Evolutionary conservation across 1,140 invertebrate species (phyloP).

Genomic region (Diachasma alloeum): DNA sequence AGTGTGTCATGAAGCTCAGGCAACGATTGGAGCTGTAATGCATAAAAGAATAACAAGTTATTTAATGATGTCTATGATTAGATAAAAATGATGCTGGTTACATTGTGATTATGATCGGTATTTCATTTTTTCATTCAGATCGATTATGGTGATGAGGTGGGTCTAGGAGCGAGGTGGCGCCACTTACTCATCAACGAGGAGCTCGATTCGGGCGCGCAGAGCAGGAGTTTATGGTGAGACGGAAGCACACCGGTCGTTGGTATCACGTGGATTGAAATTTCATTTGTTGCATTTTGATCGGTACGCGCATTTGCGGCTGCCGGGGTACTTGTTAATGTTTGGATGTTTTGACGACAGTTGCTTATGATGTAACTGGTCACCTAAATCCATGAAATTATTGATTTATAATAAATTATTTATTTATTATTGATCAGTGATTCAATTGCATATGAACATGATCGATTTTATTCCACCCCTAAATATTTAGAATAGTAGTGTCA

Average conservation of each 20-base stretch:
- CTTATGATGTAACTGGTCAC: constrained; percentile 52
- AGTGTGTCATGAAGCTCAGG: constrained; percentile 29
- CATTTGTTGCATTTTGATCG: constrained; percentile 37
- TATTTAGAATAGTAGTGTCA: too few relatives aligned
- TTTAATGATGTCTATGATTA: neutral
- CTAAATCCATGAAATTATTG: constrained; percentile 18
- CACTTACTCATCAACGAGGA: constrained; percentile 51
- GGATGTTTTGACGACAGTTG: constrained; percentile 52
- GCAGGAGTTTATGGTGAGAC: constrained; percentile 50
- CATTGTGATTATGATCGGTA: neutral
- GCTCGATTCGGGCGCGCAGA: constrained; percentile 46
- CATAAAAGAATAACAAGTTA: constrained; percentile 26
- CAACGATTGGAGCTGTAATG: constrained; percentile 52
- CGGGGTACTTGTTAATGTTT: constrained; percentile 24
- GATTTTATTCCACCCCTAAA: too few relatives aligned
- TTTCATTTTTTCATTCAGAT: neutral
- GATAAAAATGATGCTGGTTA: neutral
- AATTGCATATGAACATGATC: too few relatives aligned
- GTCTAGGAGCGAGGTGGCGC: neutral
- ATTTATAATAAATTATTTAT: neutral
- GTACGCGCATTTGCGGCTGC: constrained; percentile 28
- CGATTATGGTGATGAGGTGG: neutral
- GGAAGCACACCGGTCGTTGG: constrained; percentile 47
- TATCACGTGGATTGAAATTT: constrained; percentile 56
- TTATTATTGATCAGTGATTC: too few relatives aligned